Conservation (phyloP, 2,888 invertebrate species). For the Muschampia plurimacula region DNA sequence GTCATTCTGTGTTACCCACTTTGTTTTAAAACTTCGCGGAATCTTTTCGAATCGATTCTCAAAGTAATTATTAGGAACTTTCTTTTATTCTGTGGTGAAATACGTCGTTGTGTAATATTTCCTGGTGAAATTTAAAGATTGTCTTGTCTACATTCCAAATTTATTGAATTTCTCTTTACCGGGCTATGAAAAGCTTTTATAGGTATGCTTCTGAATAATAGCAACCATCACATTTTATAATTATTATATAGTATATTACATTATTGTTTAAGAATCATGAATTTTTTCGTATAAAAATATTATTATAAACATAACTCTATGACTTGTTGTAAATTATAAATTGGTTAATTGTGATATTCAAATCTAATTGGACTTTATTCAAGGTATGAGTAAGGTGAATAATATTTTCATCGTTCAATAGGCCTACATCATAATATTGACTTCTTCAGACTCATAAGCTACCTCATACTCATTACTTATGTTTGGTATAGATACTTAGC, state of each 20-base stretch:
- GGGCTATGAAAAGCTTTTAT: not conserved
- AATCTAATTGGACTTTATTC: too few relatives aligned
- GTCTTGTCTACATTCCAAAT: not conserved
- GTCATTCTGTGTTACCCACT: conserved; percentile 10
- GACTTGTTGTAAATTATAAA: too few relatives aligned
- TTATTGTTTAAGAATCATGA: too few relatives aligned
- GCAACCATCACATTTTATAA: not conserved
- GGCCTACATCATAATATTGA: too few relatives aligned
- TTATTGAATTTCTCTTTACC: not conserved
- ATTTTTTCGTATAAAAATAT: too few relatives aligned
- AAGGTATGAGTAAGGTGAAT: too few relatives aligned
- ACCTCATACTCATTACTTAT: too few relatives aligned
- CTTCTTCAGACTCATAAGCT: too few relatives aligned
- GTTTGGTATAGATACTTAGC: too few relatives aligned
- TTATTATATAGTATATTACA: not conserved
- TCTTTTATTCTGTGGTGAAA: not conserved
- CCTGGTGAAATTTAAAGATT: not conserved
- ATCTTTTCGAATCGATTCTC: conserved; percentile 10
- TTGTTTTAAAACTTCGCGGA: conserved; percentile 20
- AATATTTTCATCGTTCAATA: too few relatives aligned
- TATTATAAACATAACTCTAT: too few relatives aligned
- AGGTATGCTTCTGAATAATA: not conserved
- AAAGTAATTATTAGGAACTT: conserved; percentile 9
- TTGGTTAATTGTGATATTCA: too few relatives aligned
- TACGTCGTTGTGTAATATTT: not conserved